Evolutionary conservation across 1,140 invertebrate species (phyloP), one percentile per base, ranked within the genome.

Genomic region (Drosophila kurseongensis): DNA sequence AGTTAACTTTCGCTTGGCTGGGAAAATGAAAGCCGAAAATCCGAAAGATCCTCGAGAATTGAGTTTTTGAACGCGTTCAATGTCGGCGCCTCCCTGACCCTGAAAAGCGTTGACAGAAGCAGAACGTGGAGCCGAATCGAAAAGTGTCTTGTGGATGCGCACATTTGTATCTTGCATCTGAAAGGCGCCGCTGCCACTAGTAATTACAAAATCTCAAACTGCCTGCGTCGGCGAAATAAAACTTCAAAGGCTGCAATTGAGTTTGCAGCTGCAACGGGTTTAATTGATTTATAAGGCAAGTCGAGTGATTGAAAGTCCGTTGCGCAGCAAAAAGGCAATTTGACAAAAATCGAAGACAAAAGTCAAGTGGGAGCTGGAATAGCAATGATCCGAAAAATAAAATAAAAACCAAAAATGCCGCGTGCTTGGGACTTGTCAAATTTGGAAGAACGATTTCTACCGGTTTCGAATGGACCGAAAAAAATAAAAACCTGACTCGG

Each of bases 361-460:
- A 42, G 58, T 52, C 45, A 71, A 48, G 51, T 59, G 48, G 63
- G 52, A 69, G 66, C 74, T 50, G 48, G 40, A 41, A 71, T 51
- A 65, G 57, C 58, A 66, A 65, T 75, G 63, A 65, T 48, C 29
- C 23, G 42, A 67, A 54, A 62, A 52, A 75, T 41, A 69, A 59
- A 69, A 57, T 35, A 48, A 62, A 52, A 80, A 40, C 32, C 54
- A 42, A 67, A 75, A 67, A 75, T 42, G 72, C 72, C 58, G 60
- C 76, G 66, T 67, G 78, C 65, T 85, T 78, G 47, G 23, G 59
- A 78, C 55, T 68, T 79, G 76, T 88, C 80, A 78, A 78, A 89
- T 84, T 90, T 89, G 83, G 83, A 77, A 88, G 76, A 89, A 89
- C 76, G 40, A 89, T 89, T 89, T 88, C 79, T 80, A 88, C 84